A percentile compares a stretch with the other conserved stretches of the same genome.
These are phyloP conservation scores for Encarsia formosa DNA, from an alignment of 2,888 invertebrate genomes.

Conservation along the genomic window DNA sequence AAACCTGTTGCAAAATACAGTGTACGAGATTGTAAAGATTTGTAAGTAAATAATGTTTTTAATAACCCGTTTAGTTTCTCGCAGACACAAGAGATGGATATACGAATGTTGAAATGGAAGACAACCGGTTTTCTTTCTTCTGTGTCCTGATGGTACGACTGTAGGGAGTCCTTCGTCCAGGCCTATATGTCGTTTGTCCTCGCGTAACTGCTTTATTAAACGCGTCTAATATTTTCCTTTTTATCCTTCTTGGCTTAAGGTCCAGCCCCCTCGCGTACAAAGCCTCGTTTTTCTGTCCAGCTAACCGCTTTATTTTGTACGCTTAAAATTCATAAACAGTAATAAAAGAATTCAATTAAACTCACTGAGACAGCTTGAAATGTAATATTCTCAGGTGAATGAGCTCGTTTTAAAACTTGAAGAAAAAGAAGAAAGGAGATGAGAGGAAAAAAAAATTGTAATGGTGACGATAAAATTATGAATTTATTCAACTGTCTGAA, in stretches of 20 bases:
- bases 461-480: constrained; percentile 1
- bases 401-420: background rate
- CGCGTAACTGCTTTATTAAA: constrained; percentile 28
- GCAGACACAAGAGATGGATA: background rate
- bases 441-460: too few relatives aligned
- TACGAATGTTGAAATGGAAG: background rate
- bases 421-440: too few relatives aligned
- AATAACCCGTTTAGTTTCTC: constrained; percentile 24
- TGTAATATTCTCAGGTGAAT: background rate
- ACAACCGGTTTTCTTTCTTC: constrained; percentile 22
- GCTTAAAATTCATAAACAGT: constrained; percentile 17
- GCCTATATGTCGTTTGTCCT: constrained; percentile 18
- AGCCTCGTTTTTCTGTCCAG: constrained; percentile 3
- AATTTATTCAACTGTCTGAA: background rate
- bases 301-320: constrained; percentile 15
- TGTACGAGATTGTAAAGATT: constrained; percentile 27
- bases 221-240: constrained; percentile 19
- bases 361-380: background rate
- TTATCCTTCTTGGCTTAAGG: constrained; percentile 1
- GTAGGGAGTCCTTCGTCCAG: constrained; percentile 12
- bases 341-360: constrained; percentile 12
- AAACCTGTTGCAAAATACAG: constrained; percentile 19
- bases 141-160: constrained; percentile 10
- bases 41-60: constrained; percentile 30
- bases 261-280: too few relatives aligned